These are phyloP conservation scores for Eulimnadia texana DNA, from an alignment of 1,140 invertebrate genomes.

Conservation along the genomic window DNA sequence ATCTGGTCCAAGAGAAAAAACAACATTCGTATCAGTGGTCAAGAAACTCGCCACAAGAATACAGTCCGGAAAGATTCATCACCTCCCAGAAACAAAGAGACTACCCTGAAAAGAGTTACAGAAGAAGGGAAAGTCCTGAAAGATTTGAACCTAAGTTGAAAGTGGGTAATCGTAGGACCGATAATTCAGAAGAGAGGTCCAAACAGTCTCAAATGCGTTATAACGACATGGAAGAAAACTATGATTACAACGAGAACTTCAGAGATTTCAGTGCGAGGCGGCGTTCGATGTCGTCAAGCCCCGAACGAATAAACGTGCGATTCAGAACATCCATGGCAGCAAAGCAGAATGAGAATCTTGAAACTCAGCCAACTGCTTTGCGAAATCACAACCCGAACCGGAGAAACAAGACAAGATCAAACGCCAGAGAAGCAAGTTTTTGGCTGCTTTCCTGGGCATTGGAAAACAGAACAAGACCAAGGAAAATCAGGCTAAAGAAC, in stretches of 20 bases:
- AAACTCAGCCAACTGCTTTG: neutral
- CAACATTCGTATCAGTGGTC: neutral
- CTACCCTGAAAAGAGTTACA: no score
- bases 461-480: neutral
- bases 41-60: neutral
- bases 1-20: neutral
- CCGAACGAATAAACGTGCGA: neutral
- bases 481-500: neutral
- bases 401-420: constrained; percentile 15
- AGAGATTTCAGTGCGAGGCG: neutral
- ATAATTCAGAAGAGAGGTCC: neutral
- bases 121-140: neutral
- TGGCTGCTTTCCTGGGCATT: constrained; percentile 8
- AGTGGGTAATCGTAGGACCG: neutral
- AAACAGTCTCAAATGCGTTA: neutral
- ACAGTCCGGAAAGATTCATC: neutral
- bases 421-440: constrained; percentile 12
- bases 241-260: neutral
- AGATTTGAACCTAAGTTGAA: neutral
- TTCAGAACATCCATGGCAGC: neutral
- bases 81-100: no score
- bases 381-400: neutral
- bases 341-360: neutral
- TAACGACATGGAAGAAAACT: neutral
- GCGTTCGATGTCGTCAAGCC: neutral